Percentiles rank a stretch among this genome's conserved stretches.
Evolutionary conservation across 1,140 invertebrate species (phyloP).

Genomic region (Bactericera cockerelli): DNA sequence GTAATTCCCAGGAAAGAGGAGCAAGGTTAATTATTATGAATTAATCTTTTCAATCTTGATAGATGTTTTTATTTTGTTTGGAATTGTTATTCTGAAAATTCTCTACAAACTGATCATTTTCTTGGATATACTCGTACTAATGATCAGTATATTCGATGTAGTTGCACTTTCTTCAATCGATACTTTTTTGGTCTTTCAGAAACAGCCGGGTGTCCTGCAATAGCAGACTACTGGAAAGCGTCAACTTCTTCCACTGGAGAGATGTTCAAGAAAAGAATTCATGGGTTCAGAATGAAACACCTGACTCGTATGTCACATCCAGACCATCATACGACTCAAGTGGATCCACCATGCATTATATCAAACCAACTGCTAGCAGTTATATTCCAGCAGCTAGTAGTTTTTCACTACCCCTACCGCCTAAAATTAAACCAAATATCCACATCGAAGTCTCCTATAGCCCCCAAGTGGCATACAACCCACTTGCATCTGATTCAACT

Average conservation of each 20-base stretch:
- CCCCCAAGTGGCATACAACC: background rate
- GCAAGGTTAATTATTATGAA: too few relatives aligned
- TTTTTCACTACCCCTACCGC: background rate
- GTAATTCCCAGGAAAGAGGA: too few relatives aligned
- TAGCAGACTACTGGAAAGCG: slow-evolving; percentile 18
- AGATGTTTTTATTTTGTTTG: too few relatives aligned
- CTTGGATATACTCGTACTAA: too few relatives aligned
- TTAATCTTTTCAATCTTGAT: too few relatives aligned
- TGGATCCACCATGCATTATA: background rate
- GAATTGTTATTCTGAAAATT: too few relatives aligned
- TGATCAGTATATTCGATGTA: too few relatives aligned
- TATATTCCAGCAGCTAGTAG: background rate
- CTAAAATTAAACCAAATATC: background rate
- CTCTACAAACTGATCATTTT: too few relatives aligned
- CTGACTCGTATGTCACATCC: background rate
- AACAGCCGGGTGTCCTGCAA: slow-evolving; percentile 74
- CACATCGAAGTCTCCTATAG: slow-evolving; percentile 5
- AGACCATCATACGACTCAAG: background rate
- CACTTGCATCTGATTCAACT: background rate
- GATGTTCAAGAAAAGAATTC: slow-evolving; percentile 16
- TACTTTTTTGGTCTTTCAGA: too few relatives aligned
- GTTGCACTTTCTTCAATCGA: too few relatives aligned
- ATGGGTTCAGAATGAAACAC: background rate
- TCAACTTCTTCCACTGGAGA: slow-evolving; percentile 22
- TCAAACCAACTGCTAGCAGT: background rate